Base-by-base conservation (phyloP, 2,113 vertebrate species). In the Candoia aspera region DNA sequence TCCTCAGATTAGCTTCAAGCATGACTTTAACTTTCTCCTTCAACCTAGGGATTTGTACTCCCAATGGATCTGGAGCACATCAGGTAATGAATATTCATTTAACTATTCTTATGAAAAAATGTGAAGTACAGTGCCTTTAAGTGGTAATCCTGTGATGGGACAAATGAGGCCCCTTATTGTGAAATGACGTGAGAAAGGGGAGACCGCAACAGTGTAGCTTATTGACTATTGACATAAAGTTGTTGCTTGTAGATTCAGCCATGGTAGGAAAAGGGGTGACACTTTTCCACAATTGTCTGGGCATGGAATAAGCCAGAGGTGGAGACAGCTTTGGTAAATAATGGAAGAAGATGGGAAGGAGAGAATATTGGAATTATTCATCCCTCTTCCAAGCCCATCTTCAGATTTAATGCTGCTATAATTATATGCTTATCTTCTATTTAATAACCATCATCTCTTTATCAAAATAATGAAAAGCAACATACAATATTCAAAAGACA, bases 391-490 rank as follows among this genome's bases (percentile, higher is more conserved):
- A 79, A 42, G 73, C 42, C n/a, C 42, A 68, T 62, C 6, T 46
- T 46, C 11, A 60, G 26, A 62, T 46, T 29, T 12, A 60, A 62
- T 60, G 19, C 33, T 68, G 6, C 42, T 88, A 26, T 13, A 60
- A 23, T 87, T 26, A 42, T 46, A 89, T 24, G 24, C 4, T 55
- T 24, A 13, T 54, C 24, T 49, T 84, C 9, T 13, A 53, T 85
- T 85, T 49, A 53, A 85, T 37, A 37, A 33, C 13, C 68, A 42
- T 42, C 42, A 42, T 42, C 42, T 21, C 21, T 33, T 73, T 73
- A 33, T 90, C 73, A 79, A 55, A 58, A 83, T 37, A 68, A 42
- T 42, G 60, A 89, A 53, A 89, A 90, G 10, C 89, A 90, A 55
- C 10, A 33, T 26, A 19, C 13, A 19, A 37, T 26, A 79, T 57